Evolutionary conservation across 30 jellyfish, hydroid and myxozoan species (phyloP), one percentile per base, ranked within the genome.

Genomic region (Mastigias papua): DNA sequence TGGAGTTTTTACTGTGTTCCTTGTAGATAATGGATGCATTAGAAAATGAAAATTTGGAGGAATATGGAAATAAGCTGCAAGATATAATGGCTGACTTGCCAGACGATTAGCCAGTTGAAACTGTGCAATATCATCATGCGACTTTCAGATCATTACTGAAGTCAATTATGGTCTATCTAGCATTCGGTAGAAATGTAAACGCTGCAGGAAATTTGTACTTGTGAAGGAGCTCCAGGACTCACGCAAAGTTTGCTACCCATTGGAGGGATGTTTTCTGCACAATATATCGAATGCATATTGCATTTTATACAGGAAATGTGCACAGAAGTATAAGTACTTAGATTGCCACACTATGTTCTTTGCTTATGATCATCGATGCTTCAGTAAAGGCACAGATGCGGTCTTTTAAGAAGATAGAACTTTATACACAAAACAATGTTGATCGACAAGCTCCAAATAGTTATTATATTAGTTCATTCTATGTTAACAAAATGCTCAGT

Each of bases 31-130:
- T 94, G 97, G 97, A 89, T 60, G 88, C 93, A 20, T 62, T 94
- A 27, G 97, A 94, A 66, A 48, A 10, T 34, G 91, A 89, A 26
- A 91, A 85, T 46, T 65, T 88, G 54, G 88, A 81, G 34, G 91
- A 83, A 42, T 81, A 64, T 42, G 96, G 93, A 10, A 97, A 89
- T 29, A 63, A 84, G 27, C 77, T 94, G 32, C 97, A 94, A 86
- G 91, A 89, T 22, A 89, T 94, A 76, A 94, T 94, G 98, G 96
- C 80, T 48, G 64, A 63, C 8, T 30, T 94, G 32, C 98, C 97
- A 5, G 98, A 94, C 85, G 98, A 92, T 65, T 87, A 28, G 63
- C 46, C 69, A 28, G 11, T n/a, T 5, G 7, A n/a, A 58, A 58
- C 11, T 7, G 8, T 8, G 60, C 13, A 46, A 46, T 8, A 46